These are phyloP conservation scores for Hyperopisus bebe DNA, from an alignment of 2,113 vertebrate genomes.

Conservation along the genomic window DNA sequence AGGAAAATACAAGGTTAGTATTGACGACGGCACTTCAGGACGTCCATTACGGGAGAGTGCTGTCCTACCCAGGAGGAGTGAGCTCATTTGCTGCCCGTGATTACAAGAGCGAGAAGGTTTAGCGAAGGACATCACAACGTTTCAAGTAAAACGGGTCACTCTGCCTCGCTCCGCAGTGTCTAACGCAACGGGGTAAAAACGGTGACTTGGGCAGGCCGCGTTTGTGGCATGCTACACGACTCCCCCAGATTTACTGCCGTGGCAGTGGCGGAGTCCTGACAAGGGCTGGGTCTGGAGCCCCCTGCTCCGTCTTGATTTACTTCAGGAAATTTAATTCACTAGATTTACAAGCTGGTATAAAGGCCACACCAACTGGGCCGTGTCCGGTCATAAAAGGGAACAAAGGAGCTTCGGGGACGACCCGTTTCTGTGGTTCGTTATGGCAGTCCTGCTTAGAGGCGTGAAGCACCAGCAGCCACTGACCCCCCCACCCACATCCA, in stretches of 20 bases:
- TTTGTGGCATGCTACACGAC: not conserved
- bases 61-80: not conserved
- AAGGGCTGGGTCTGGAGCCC: not conserved
- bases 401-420: conserved; percentile 10
- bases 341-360: conserved; percentile 31
- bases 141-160: not conserved
- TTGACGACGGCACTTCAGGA: not conserved
- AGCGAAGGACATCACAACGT: not conserved
- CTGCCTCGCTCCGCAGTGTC: not conserved
- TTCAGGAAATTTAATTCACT: conserved; percentile 35
- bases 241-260: conserved; percentile 22
- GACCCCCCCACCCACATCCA: not conserved
- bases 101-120: not conserved
- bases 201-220: too few species aligned
- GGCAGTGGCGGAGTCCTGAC: not conserved
- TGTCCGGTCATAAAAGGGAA: conserved; percentile 23
- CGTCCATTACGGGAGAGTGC: not conserved
- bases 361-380: conserved; percentile 26
- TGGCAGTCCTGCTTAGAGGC: not conserved
- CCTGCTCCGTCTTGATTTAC: conserved; percentile 29
- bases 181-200: not conserved
- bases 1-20: conserved; percentile 13
- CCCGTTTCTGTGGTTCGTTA: not conserved
- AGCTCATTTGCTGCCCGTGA: not conserved
- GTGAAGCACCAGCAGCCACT: not conserved